Evolutionary conservation across 2,888 invertebrate genomes (phyloP), one percentile per base, ranked within the genome.

Genomic region (Alitta virens): DNA sequence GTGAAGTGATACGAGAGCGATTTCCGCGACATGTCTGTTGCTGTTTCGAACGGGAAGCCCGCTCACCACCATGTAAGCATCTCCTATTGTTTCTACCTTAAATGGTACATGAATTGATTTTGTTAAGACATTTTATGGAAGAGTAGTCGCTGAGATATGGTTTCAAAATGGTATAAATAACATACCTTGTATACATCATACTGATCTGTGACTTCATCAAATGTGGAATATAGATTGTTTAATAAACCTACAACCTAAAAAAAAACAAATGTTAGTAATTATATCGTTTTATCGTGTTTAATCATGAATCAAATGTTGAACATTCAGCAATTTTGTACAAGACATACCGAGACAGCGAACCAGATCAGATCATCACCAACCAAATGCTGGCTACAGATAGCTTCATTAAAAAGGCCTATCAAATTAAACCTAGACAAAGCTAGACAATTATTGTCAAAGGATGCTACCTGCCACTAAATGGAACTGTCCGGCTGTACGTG

Each of bases 181-280:
- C n/a, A n/a, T n/a, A 77, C 77, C 73, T 77, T 77, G 63, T 77
- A 77, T 0, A 77, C 75, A 61, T 77, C 77, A 65, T 75, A 75
- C 57, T 69, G 68, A 1, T 74, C 75, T 53, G 76, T 76, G 51
- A 75, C 75, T 65, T 73, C 75, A 72, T 77, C 77, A 69, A 77
- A 77, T 25, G 73, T 65, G 23, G 75, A 75, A 67, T 77, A 77
- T 49, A 77, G 60, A 60, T 72, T 71, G 70, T 77, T 77, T 1
- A 77, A 65, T 25, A 77, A 64, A 53, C 74, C 73, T 0, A 77
- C 77, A 42, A 76, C 75, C 74, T 74, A 68, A 23, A 66, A 68
- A 61, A 40, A 43, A 64, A 18, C 16, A 56, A 1, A 58, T n/a
- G n/a, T n/a, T 33, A 33, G 12, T 33, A 33, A 33, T 33, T 7